Percentiles rank a stretch among this genome's conserved stretches.
These are phyloP conservation scores for Mactromeris polynyma DNA, from an alignment of 2,888 invertebrate species.

Conservation along the genomic window DNA sequence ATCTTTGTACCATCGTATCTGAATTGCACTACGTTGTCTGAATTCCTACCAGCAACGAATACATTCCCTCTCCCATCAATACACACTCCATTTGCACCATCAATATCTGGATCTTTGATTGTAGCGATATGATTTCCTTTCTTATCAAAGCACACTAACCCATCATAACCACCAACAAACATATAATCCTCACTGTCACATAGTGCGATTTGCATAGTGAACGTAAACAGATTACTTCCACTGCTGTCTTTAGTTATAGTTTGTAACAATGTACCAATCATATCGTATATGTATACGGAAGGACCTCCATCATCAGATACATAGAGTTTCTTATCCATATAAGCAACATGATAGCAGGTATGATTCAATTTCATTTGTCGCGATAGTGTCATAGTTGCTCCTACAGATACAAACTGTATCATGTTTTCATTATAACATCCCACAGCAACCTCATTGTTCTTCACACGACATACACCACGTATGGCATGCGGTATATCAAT, in stretches of 20 bases:
- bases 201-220: neutral
- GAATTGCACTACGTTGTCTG: slow-evolving; percentile 5
- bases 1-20: neutral
- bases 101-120: neutral
- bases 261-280: neutral
- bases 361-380: slow-evolving; percentile 2
- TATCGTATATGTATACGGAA: slow-evolving; percentile 16
- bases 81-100: neutral
- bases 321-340: neutral
- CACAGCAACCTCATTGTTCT: neutral
- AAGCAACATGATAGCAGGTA: neutral
- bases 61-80: neutral
- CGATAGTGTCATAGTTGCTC: neutral
- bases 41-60: neutral
- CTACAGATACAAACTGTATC: neutral
- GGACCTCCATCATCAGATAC: neutral
- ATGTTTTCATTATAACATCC: neutral
- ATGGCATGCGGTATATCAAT: neutral
- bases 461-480: neutral
- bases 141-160: neutral
- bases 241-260: neutral
- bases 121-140: neutral
- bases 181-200: neutral
- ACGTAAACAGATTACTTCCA: neutral
- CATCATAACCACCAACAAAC: neutral